Evolutionary conservation across 2,797 vertebrate species (phyloP), one percentile per base, ranked within the genome.

Genomic region (Sebastes flavidus): DNA sequence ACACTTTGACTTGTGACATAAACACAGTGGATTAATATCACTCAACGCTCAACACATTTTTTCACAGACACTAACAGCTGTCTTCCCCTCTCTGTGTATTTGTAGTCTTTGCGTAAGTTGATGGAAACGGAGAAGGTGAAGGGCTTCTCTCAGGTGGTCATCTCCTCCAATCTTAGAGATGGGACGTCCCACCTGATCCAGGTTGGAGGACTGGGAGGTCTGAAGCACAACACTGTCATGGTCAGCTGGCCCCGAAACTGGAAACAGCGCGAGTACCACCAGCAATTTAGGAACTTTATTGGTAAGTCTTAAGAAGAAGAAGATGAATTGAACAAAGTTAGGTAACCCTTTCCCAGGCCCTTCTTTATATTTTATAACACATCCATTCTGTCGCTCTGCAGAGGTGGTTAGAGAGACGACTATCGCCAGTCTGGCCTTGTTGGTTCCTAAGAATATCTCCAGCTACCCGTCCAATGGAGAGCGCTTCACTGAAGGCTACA

Each of bases 51-150:
- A 46, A 46, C 4, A 22, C 18, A 30, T 5, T 30, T 38, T 34
- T 27, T 42, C 42, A 46, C 14, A 56, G 2, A 54, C 10, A 22
- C 10, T 36, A 13, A 66, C 29, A 54, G 14, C 63, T 38, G 3
- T 22, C 2, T 29, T 27, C 3, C 27, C 2, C 25, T 80, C 27
- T 77, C 6, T 74, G 27, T 82, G 24, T 65, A 12, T 60, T 63
- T 72, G 49, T 75, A 98, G 98, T 97, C 98, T 59, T 91, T 99
- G 84, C 96, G 95, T 60, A 97, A 98, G 76, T 84, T 98, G 88
- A 99, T 99, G 99, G 99, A 99, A 91, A 95, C 96, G 0, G 98
- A 99, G 93, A 97, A 97, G 86, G 98, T 99, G 87, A 99, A 99
- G 80, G 99, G 99, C 58, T 99, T 99, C 93, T 97, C 97, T 88